These are phyloP conservation scores for Salvelinus sp. DNA, from an alignment of 2,113 vertebrate genomes.

Conservation along the genomic window DNA sequence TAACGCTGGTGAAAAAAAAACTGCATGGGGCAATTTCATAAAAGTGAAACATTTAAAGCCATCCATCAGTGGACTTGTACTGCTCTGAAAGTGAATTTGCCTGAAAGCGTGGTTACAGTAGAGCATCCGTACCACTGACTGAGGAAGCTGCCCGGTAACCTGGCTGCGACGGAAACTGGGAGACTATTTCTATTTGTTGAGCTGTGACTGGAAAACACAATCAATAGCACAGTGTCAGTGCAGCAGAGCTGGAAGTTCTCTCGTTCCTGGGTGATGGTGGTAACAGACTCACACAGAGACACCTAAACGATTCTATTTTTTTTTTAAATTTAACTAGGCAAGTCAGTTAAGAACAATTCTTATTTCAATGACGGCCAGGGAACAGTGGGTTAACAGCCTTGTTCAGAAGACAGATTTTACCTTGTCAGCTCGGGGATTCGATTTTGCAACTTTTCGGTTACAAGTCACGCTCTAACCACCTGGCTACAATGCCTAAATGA, in stretches of 20 bases:
- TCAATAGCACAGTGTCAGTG: slow-evolving; percentile 44
- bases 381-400: no score
- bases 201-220: slow-evolving; percentile 29
- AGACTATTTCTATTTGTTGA: slow-evolving; percentile 39
- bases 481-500: no score
- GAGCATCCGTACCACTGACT: slow-evolving; percentile 41
- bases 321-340: no score
- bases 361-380: no score
- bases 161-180: slow-evolving; percentile 25
- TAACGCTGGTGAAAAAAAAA: slow-evolving; percentile 2
- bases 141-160: slow-evolving; percentile 27
- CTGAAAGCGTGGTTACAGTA: slow-evolving; percentile 50
- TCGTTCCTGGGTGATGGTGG: slow-evolving; percentile 40
- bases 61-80: slow-evolving; percentile 46
- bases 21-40: slow-evolving; percentile 20
- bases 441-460: no score
- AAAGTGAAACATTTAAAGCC: slow-evolving; percentile 45
- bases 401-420: no score
- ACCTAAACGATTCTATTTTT: background rate
- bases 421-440: no score
- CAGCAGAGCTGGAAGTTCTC: slow-evolving; percentile 27
- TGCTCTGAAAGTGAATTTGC: slow-evolving; percentile 55
- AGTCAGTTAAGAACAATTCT: no score
- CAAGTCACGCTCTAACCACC: no score
- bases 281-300: slow-evolving; percentile 13